Conservation (phyloP, 1,140 invertebrate species). For the Xylocopa sonorina region DNA sequence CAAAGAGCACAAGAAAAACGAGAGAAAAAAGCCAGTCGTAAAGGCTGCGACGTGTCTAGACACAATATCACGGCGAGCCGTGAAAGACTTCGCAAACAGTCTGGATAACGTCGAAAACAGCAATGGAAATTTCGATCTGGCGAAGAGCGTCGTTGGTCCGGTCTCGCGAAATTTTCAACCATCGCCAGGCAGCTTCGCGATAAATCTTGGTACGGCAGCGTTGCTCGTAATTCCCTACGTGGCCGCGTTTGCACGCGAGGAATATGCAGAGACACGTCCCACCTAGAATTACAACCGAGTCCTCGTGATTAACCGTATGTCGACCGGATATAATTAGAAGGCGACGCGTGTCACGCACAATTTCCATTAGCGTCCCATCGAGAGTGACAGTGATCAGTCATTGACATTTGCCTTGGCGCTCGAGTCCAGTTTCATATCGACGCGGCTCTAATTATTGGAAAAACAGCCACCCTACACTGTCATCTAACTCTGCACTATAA, state of each 20-base stretch:
- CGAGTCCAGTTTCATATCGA: not conserved
- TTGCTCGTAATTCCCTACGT: not conserved
- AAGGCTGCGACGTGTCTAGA: too few relatives aligned
- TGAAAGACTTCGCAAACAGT: too few relatives aligned
- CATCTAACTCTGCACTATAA: too few relatives aligned
- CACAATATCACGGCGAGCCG: too few relatives aligned
- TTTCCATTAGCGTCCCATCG: conserved; percentile 54
- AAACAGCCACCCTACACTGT: not conserved
- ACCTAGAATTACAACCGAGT: conserved; percentile 55
- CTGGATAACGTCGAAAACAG: too few relatives aligned
- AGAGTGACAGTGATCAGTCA: conserved; percentile 53
- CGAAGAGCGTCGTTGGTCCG: too few relatives aligned
- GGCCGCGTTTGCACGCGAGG: conserved; percentile 6
- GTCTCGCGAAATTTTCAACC: too few relatives aligned
- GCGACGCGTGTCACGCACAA: conserved; percentile 54
- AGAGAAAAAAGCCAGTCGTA: too few relatives aligned
- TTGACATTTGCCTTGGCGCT: conserved; percentile 21
- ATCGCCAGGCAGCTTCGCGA: too few relatives aligned
- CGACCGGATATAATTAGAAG: conserved; percentile 63
- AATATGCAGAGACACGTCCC: conserved; percentile 49
- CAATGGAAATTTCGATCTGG: too few relatives aligned
- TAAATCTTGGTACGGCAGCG: not conserved
- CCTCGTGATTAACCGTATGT: conserved; percentile 62
- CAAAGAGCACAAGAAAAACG: too few relatives aligned
- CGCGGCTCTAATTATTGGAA: not conserved